These are phyloP conservation scores for Temnothorax longispinosus DNA, from an alignment of 1,140 invertebrate species.

Conservation along the genomic window DNA sequence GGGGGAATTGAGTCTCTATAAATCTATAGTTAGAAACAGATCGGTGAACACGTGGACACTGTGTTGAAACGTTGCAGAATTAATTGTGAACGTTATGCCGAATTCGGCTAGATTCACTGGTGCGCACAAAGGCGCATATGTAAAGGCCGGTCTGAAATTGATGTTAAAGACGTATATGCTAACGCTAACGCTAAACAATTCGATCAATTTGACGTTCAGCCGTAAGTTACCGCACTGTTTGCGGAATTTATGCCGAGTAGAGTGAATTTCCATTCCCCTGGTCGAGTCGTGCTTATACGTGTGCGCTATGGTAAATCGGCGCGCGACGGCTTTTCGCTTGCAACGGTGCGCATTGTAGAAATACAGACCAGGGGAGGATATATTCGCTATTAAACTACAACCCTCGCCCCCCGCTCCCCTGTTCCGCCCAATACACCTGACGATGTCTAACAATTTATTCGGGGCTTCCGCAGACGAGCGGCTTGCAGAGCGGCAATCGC, in stretches of 20 bases:
- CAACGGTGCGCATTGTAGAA: not conserved
- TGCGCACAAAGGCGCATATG: not conserved
- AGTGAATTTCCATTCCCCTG: conserved; percentile 19
- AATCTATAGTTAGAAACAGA: not conserved
- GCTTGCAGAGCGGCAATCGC: conserved; percentile 69
- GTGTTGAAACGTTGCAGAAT: conserved; percentile 10
- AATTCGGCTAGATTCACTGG: not conserved
- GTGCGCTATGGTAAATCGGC: not conserved
- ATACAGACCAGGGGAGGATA: not conserved
- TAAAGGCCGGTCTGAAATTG: conserved; percentile 21
- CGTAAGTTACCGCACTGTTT: conserved; percentile 24
- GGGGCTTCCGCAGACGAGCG: conserved; percentile 64
- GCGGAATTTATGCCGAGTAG: conserved; percentile 17
- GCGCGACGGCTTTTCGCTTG: not conserved
- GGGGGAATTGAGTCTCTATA: not conserved
- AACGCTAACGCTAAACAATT: not conserved
- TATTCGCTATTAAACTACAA: not conserved
- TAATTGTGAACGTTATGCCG: conserved; percentile 21
- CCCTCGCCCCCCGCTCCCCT: not conserved
- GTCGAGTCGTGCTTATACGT: not conserved
- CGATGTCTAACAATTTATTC: conserved; percentile 7
- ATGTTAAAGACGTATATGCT: conserved; percentile 19
- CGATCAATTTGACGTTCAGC: conserved; percentile 10
- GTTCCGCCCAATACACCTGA: not conserved
- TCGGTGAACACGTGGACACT: not conserved